These are phyloP conservation scores for Drosophila mimetica DNA, from an alignment of 2,888 invertebrate species.

Conservation along the genomic window DNA sequence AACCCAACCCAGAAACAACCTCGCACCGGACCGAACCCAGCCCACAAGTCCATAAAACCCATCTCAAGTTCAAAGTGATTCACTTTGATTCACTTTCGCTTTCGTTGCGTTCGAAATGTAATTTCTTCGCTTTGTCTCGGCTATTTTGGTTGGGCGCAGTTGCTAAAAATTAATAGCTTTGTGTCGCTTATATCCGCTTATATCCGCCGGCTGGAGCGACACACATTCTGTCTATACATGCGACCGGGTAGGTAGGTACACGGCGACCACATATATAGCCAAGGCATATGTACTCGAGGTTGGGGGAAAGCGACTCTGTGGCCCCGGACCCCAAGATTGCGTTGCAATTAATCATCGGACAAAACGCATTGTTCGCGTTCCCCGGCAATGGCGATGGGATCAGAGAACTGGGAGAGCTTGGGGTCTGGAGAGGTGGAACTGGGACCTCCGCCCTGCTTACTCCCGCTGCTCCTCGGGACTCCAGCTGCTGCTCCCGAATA, in stretches of 20 bases:
- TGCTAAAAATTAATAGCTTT: conserved; percentile 73
- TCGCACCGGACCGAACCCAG: conserved; percentile 11
- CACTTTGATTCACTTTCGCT: conserved; percentile 58
- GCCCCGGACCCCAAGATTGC: conserved; percentile 76
- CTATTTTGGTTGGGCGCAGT: conserved; percentile 42
- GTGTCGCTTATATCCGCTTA: conserved; percentile 51
- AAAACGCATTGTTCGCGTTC: conserved; percentile 73
- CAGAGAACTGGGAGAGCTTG: background rate
- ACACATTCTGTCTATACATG: conserved; percentile 52
- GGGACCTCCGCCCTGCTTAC: conserved; percentile 33
- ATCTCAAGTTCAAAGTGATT: conserved; percentile 46
- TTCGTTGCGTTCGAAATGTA: conserved; percentile 45
- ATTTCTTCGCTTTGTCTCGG: conserved; percentile 45
- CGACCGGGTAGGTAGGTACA: conserved; percentile 7
- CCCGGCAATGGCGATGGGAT: conserved; percentile 13
- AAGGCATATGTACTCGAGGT: conserved; percentile 26
- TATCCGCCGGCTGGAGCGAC: conserved; percentile 55
- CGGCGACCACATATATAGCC: conserved; percentile 5
- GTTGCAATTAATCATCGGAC: conserved; percentile 76
- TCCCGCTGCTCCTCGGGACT: conserved; percentile 9
- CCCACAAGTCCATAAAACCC: conserved; percentile 23
- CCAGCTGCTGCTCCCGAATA: conserved; percentile 60
- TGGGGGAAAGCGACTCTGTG: conserved; percentile 71
- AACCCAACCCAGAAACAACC: conserved; percentile 36
- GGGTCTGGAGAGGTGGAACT: conserved; percentile 7